phyloP scores from a whole-genome alignment of 2,888 invertebrate genomes.

The Drosophila merina region DNA sequence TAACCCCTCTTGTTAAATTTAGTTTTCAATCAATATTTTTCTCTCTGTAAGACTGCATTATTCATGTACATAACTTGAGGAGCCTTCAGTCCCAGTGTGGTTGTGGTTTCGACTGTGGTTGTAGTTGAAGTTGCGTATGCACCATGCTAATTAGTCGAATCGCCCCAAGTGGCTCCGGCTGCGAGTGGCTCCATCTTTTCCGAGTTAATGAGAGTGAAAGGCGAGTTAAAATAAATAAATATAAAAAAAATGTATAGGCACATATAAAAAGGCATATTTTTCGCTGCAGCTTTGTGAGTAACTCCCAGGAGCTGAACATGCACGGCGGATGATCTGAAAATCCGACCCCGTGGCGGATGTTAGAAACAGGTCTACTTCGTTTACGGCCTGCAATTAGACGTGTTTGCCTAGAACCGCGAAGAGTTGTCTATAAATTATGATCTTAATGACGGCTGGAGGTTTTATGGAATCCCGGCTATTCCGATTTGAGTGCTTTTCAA shows the following conservation, averaged over 20 bases:
- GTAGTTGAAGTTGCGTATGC: conserved; percentile 49
- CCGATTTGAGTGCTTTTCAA: conserved; percentile 31
- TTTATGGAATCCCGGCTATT: conserved; percentile 35
- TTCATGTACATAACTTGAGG: conserved; percentile 69
- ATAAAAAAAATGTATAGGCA: conserved; percentile 2
- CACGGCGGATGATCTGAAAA: conserved; percentile 25
- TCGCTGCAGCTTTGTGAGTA: conserved; percentile 2
- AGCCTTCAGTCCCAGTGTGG: conserved; percentile 26
- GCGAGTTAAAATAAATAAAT: conserved; percentile 47
- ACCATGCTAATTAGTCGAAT: conserved; percentile 66
- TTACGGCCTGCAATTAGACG: conserved; percentile 30
- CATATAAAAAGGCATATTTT: conserved; percentile 6
- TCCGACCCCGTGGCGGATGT: conserved; percentile 12
- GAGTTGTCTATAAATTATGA: conserved; percentile 41
- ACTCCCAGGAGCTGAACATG: conserved; percentile 12
- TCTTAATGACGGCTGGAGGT: conserved; percentile 25
- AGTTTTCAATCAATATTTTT: neutral
- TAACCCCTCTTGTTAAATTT: no score
- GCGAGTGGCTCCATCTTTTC: conserved; percentile 33
- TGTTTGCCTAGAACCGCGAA: conserved; percentile 1
- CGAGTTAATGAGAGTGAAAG: conserved; percentile 69
- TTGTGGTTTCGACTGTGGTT: neutral
- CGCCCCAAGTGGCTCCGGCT: conserved; percentile 43
- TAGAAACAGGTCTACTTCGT: conserved; percentile 29
- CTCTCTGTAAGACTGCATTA: conserved; percentile 59